Conservation (phyloP, 2,888 invertebrate species). For the Pomacea canaliculata region DNA sequence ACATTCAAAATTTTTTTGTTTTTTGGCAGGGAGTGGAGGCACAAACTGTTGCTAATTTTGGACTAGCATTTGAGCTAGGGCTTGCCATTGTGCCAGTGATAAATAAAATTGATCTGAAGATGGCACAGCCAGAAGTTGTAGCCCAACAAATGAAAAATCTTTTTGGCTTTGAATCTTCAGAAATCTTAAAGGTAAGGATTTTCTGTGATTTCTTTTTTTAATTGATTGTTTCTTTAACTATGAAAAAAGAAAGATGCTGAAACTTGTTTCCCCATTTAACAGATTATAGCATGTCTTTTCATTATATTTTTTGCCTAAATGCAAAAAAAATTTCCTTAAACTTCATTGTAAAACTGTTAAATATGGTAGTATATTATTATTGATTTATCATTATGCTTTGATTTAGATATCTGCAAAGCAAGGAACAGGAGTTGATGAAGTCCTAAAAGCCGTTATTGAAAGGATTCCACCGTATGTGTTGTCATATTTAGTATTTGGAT, state of each 20-base stretch:
- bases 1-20: no score
- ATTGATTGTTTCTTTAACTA: no score
- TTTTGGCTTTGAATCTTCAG: conserved; percentile 83
- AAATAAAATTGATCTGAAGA: conserved; percentile 95
- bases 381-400: neutral
- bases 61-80: conserved; percentile 86
- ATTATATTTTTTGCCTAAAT: no score
- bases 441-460: conserved; percentile 84
- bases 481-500: neutral
- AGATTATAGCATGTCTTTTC: no score
- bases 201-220: neutral
- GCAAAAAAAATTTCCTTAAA: no score
- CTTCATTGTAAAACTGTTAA: no score
- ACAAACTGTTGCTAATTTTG: conserved; percentile 97
- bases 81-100: conserved; percentile 89
- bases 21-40: conserved; percentile 83
- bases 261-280: no score
- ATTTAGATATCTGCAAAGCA: conserved; percentile 87
- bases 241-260: no score
- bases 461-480: conserved; percentile 78
- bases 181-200: conserved; percentile 79
- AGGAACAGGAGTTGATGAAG: conserved; percentile 84
- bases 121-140: conserved; percentile 88
- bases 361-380: no score
- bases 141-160: conserved; percentile 82